Evolutionary conservation across 1,140 invertebrate species (phyloP).

Genomic region (Apis cerana): DNA sequence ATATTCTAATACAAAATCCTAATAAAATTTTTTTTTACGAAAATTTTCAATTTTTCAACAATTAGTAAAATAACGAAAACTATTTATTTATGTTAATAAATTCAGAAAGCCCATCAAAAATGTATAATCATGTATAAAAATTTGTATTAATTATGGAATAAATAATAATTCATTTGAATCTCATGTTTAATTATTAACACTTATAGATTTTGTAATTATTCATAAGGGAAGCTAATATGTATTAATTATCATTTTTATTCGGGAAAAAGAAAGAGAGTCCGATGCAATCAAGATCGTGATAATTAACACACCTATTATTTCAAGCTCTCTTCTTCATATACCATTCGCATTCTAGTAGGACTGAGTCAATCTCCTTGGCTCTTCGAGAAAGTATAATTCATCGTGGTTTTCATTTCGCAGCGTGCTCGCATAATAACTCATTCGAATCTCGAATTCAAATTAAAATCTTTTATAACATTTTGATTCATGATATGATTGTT

Average conservation of each 20-base stretch:
- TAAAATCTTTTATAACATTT: conserved; percentile 2
- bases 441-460: conserved; percentile 30
- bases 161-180: background rate
- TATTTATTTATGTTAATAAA: background rate
- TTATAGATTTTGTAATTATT: conserved; percentile 31
- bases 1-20: too few species aligned
- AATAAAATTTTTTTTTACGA: too few species aligned
- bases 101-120: background rate
- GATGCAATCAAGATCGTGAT: conserved; percentile 51
- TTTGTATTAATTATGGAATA: background rate
- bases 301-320: conserved; percentile 61
- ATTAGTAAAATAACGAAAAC: background rate
- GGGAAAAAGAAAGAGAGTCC: conserved; percentile 24
- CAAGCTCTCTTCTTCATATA: background rate
- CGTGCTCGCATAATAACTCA: conserved; percentile 49
- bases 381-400: conserved; percentile 51
- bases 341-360: background rate
- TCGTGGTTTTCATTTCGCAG: conserved; percentile 57
- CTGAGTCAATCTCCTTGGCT: conserved; percentile 48
- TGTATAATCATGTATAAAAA: background rate
- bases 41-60: too few species aligned
- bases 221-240: background rate
- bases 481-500: background rate
- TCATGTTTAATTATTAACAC: background rate
- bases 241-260: conserved; percentile 26